A percentile compares a stretch with the other conserved stretches of the same genome.
phyloP scores from a whole-genome alignment of 2,113 vertebrate species.

The Parus major region DNA sequence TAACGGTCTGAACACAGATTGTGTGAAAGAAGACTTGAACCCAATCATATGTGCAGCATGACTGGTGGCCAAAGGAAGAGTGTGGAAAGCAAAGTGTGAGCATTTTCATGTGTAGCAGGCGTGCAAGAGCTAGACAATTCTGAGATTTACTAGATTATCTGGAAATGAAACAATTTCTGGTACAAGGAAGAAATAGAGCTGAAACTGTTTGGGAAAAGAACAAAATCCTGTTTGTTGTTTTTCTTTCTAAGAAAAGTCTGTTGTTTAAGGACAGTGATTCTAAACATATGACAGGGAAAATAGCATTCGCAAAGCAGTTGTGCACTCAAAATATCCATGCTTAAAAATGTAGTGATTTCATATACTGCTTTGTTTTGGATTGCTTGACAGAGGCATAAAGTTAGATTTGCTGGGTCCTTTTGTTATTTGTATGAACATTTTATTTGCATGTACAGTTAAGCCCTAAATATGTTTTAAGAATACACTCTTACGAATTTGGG shows the following conservation, averaged over 20 bases:
- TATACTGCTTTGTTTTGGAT: neutral
- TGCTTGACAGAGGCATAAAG: neutral
- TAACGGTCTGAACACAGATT: neutral
- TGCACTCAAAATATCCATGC: conserved; percentile 4
- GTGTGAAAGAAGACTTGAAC: neutral
- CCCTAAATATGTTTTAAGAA: neutral
- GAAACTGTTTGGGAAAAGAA: conserved; percentile 12
- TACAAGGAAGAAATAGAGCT: neutral
- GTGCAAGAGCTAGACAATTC: neutral
- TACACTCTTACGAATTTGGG: neutral
- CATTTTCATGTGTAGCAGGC: neutral
- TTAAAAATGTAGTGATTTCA: neutral
- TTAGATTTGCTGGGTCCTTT: neutral
- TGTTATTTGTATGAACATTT: neutral
- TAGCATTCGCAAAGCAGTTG: neutral
- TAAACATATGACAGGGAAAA: conserved; percentile 45
- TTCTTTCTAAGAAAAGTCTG: conserved; percentile 46
- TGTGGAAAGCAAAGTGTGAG: neutral
- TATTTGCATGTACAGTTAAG: neutral
- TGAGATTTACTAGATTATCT: neutral
- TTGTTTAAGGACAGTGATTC: conserved; percentile 29
- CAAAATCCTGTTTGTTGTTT: conserved; percentile 9
- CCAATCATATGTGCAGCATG: neutral
- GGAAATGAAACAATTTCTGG: neutral
- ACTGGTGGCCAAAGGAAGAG: neutral